A percentile compares a stretch with the other conserved stretches of the same genome.
These are phyloP conservation scores for Oasisia sp. DNA, from an alignment of 2,888 invertebrate genomes.

Conservation along the genomic window DNA sequence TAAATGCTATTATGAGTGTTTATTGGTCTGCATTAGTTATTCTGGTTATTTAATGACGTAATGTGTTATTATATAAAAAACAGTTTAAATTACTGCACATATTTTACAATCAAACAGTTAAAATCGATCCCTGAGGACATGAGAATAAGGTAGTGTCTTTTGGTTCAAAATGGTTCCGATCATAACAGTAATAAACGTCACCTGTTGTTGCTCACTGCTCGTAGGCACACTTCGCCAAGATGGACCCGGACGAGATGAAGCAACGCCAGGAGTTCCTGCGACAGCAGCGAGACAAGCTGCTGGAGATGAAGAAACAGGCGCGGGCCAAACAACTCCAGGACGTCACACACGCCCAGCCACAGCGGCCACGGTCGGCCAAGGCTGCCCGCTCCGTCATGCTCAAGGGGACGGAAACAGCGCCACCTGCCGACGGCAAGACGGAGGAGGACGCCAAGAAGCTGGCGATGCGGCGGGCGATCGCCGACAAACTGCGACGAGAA, in stretches of 20 bases:
- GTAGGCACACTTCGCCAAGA: conserved; percentile 25
- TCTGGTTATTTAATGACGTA: too few relatives aligned
- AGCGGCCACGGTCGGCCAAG: conserved; percentile 79
- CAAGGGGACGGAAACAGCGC: conserved; percentile 61
- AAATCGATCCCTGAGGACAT: too few relatives aligned
- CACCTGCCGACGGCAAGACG: conserved; percentile 24
- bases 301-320: conserved; percentile 88
- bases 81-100: too few relatives aligned
- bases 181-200: neutral
- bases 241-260: conserved; percentile 72
- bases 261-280: conserved; percentile 86
- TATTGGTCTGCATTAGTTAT: too few relatives aligned
- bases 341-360: conserved; percentile 69
- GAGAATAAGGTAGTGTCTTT: neutral
- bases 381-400: conserved; percentile 69
- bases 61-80: too few relatives aligned
- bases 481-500: conserved; percentile 85
- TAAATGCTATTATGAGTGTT: too few relatives aligned
- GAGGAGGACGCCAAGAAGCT: conserved; percentile 71
- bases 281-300: conserved; percentile 88
- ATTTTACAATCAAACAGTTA: too few relatives aligned
- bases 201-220: neutral
- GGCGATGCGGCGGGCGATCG: conserved; percentile 84
- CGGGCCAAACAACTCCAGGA: conserved; percentile 80
- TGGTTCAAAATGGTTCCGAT: neutral